Evolutionary conservation across 2,888 invertebrate genomes (phyloP).

Genomic region (Caenorhabditis plicata): DNA sequence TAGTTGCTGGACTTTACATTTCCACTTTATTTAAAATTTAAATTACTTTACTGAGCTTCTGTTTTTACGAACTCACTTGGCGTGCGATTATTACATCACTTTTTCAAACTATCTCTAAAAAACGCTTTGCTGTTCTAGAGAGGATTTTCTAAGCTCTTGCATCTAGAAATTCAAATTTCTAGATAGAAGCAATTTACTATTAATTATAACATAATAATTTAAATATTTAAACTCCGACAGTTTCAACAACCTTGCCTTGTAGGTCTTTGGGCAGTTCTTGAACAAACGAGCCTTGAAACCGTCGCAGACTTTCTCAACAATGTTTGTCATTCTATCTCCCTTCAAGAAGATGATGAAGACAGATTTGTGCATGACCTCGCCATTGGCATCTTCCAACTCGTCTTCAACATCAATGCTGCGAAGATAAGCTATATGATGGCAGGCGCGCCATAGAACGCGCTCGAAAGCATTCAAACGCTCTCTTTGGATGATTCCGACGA

Average conservation of each 20-base stretch:
- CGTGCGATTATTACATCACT: too few species aligned
- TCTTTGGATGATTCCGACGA: constrained; percentile 91
- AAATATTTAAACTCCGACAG: neutral
- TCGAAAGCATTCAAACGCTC: constrained; percentile 93
- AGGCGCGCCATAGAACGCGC: constrained; percentile 95
- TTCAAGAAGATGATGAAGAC: constrained; percentile 80
- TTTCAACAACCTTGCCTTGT: constrained; percentile 78
- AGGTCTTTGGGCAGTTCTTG: constrained; percentile 94
- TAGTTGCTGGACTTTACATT: too few species aligned
- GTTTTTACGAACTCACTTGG: too few species aligned
- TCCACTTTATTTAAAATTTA: too few species aligned
- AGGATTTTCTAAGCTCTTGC: too few species aligned
- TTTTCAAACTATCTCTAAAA: too few species aligned
- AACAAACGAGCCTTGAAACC: constrained; percentile 81
- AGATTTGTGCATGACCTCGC: constrained; percentile 90
- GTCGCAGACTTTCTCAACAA: constrained; percentile 79
- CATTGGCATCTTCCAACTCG: constrained; percentile 82
- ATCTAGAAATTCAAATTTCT: too few species aligned
- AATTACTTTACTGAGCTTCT: too few species aligned
- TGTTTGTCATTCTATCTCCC: constrained; percentile 93
- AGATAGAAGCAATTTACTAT: too few species aligned
- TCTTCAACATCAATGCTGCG: constrained; percentile 81
- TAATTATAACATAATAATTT: too few species aligned
- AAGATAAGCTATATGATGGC: constrained; percentile 80
- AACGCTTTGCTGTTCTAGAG: too few species aligned